Conservation (phyloP, 1,140 invertebrate genomes). For the Episyrphus balteatus region DNA sequence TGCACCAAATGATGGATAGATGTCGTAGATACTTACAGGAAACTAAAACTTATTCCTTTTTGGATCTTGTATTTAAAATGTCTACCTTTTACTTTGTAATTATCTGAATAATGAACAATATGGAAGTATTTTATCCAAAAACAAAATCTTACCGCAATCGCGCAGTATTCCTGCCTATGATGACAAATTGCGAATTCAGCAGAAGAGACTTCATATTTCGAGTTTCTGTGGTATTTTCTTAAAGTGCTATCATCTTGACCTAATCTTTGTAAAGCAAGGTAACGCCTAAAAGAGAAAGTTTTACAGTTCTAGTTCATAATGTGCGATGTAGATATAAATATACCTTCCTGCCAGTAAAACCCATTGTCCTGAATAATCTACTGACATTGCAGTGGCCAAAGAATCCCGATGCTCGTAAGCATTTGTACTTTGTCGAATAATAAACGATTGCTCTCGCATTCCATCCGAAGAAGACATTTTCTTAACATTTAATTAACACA, state of each 20-base stretch:
- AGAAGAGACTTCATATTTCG: slow-evolving; percentile 86
- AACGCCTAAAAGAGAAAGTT: slow-evolving; percentile 10
- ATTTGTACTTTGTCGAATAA: slow-evolving; percentile 15
- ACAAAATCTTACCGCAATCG: slow-evolving; percentile 78
- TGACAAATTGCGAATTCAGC: slow-evolving; percentile 84
- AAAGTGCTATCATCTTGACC: slow-evolving; percentile 61
- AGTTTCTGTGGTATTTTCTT: slow-evolving; percentile 71
- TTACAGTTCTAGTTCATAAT: neutral
- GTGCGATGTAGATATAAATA: neutral
- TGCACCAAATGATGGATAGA: too few species aligned
- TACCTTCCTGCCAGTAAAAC: slow-evolving; percentile 73
- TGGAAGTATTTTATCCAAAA: too few species aligned
- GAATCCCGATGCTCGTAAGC: slow-evolving; percentile 40
- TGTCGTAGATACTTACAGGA: too few species aligned
- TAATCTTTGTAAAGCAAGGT: slow-evolving; percentile 65
- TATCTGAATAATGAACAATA: too few species aligned
- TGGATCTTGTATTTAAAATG: too few species aligned
- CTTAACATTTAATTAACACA: too few species aligned
- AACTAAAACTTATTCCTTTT: too few species aligned
- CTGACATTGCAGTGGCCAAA: slow-evolving; percentile 85
- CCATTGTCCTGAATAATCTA: slow-evolving; percentile 73
- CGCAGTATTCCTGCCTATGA: slow-evolving; percentile 68
- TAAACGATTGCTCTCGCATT: too few species aligned
- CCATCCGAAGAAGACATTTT: too few species aligned
- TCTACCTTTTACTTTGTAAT: too few species aligned